Evolutionary conservation across 64 coral and sea anemone species (phyloP).

Genomic region (Stichodactyla helianthus): DNA sequence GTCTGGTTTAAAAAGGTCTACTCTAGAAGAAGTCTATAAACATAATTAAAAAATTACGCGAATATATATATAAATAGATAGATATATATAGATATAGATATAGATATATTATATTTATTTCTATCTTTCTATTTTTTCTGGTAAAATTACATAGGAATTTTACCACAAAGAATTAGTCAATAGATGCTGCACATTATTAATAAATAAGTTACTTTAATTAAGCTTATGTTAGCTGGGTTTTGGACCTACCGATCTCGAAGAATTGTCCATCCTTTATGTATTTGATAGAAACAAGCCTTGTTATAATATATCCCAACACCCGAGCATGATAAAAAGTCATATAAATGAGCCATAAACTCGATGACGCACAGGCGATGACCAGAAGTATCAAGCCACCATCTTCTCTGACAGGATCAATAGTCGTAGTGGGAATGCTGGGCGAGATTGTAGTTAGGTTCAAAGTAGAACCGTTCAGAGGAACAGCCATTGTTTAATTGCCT

Average conservation of each 20-base stretch:
- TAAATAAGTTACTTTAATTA: too few species aligned
- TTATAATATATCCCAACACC: constrained; percentile 58
- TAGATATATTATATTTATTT: too few species aligned
- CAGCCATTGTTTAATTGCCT: neutral
- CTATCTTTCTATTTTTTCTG: too few species aligned
- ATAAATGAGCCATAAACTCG: constrained; percentile 71
- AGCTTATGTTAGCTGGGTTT: neutral
- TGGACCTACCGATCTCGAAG: constrained; percentile 78
- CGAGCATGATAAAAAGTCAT: constrained; percentile 89
- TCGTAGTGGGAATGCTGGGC: neutral
- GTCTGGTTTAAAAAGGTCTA: too few species aligned
- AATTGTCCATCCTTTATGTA: constrained; percentile 77
- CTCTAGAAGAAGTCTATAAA: too few species aligned
- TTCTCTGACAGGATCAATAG: neutral
- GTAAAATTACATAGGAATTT: neutral
- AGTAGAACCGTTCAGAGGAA: neutral
- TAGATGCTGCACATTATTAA: neutral
- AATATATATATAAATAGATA: neutral
- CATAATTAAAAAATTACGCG: too few species aligned
- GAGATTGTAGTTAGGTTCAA: constrained; percentile 9
- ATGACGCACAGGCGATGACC: constrained; percentile 56
- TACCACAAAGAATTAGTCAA: neutral
- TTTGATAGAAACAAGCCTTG: constrained; percentile 67
- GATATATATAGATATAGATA: too few species aligned
- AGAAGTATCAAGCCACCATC: constrained; percentile 53